These are phyloP conservation scores for Schrankia costaestrigalis DNA, from an alignment of 2,888 invertebrate species.

Conservation along the genomic window DNA sequence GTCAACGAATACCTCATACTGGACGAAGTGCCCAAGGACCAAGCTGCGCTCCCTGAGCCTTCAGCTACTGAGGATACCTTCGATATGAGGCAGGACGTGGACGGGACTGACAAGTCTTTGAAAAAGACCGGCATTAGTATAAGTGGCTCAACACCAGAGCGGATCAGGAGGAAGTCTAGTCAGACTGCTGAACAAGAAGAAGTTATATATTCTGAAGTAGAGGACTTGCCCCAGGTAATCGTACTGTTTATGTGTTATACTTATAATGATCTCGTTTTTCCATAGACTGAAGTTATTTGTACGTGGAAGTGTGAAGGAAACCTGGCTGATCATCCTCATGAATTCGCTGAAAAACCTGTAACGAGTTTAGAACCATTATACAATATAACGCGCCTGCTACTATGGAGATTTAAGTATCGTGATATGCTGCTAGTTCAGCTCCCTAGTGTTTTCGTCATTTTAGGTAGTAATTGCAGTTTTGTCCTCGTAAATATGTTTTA, in stretches of 20 bases:
- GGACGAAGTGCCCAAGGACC: constrained; percentile 56
- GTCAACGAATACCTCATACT: constrained; percentile 53
- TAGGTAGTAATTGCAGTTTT: neutral
- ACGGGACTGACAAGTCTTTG: constrained; percentile 3
- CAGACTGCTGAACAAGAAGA: constrained; percentile 39
- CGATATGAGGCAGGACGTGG: constrained; percentile 7
- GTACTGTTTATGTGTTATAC: constrained; percentile 6
- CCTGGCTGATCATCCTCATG: too few relatives aligned
- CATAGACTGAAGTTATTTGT: too few relatives aligned
- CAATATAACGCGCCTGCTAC: too few relatives aligned
- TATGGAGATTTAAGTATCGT: too few relatives aligned
- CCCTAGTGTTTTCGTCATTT: too few relatives aligned
- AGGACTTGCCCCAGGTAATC: constrained; percentile 61
- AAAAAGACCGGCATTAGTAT: constrained; percentile 17
- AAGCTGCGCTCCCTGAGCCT: constrained; percentile 58
- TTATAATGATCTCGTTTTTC: neutral
- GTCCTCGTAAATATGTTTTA: too few relatives aligned
- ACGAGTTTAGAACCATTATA: too few relatives aligned
- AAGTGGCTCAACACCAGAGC: constrained; percentile 19
- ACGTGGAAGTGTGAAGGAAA: too few relatives aligned
- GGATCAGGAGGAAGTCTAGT: constrained; percentile 11
- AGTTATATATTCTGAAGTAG: constrained; percentile 67
- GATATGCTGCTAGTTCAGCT: too few relatives aligned
- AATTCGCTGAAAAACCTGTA: too few relatives aligned
- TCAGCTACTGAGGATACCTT: constrained; percentile 44